These are phyloP conservation scores for Andrena marginata DNA, from an alignment of 2,888 invertebrate genomes.

Conservation along the genomic window DNA sequence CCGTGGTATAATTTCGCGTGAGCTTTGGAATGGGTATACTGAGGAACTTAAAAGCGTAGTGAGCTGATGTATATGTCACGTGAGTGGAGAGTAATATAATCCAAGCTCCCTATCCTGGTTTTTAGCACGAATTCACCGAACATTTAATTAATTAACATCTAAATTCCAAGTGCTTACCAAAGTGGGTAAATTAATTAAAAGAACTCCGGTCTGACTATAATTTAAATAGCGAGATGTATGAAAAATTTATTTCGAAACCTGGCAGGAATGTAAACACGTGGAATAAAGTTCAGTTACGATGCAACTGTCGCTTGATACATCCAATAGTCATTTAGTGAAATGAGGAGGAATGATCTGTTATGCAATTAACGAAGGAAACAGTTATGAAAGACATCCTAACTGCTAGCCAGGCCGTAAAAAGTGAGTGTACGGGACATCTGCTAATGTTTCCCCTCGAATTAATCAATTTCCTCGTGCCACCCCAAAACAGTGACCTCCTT, in stretches of 20 bases:
- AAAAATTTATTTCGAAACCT: no score
- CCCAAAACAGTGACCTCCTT: slow-evolving; percentile 40
- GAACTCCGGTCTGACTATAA: no score
- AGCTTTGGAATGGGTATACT: not conserved
- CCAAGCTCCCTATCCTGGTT: not conserved
- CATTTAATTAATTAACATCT: not conserved
- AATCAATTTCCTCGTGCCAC: slow-evolving; percentile 22
- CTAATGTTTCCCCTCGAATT: not conserved
- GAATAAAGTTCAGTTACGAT: not conserved
- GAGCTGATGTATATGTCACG: not conserved
- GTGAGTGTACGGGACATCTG: not conserved
- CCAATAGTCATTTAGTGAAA: not conserved
- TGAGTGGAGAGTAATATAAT: not conserved
- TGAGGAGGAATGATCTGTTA: not conserved
- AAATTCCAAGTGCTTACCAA: not conserved
- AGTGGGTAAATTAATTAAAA: no score
- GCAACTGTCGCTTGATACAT: not conserved
- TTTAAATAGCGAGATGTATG: no score
- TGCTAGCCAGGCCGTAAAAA: not conserved
- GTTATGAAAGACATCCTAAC: not conserved
- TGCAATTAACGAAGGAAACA: not conserved
- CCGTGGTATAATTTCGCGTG: not conserved
- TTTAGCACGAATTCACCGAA: not conserved
- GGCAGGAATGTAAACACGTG: not conserved
- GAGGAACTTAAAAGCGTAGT: not conserved